Percentiles rank a stretch among this genome's conserved stretches.
phyloP scores from a whole-genome alignment of 2,797 vertebrate species.

The Spinus pinus region DNA sequence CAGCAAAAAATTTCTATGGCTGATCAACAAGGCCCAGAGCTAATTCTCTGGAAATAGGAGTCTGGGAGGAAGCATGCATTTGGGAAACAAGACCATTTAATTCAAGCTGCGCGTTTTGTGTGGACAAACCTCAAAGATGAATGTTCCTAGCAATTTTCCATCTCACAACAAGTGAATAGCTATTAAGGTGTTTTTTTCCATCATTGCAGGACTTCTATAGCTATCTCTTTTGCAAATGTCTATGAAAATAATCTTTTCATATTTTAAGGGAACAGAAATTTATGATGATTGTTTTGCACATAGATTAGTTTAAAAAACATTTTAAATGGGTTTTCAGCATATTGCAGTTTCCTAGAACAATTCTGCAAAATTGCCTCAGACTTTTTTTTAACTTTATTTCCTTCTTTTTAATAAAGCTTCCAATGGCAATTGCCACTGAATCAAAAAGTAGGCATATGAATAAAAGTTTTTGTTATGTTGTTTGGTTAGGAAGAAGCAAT shows the following conservation, averaged over 20 bases:
- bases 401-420: not conserved
- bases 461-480: not conserved
- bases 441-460: not conserved
- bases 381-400: slow-evolving; percentile 1
- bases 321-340: not conserved
- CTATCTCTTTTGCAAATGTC: not conserved
- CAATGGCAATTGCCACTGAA: not conserved
- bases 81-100: not conserved
- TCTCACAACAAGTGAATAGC: not conserved
- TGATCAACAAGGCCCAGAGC: not conserved
- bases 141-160: not conserved
- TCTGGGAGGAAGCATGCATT: not conserved
- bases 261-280: not conserved
- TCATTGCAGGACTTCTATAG: not conserved
- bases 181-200: not conserved
- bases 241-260: slow-evolving; percentile 1
- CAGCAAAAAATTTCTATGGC: not conserved
- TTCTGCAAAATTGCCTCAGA: not conserved
- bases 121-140: not conserved
- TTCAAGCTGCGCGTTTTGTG: not conserved
- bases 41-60: not conserved
- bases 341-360: not conserved
- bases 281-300: slow-evolving; percentile 11
- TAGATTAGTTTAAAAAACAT: slow-evolving; percentile 28
- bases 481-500: not conserved